Percentiles rank a stretch among this genome's conserved stretches.
Conservation (phyloP, 2,797 vertebrate species). For the Pseudochromis fuscus region DNA sequence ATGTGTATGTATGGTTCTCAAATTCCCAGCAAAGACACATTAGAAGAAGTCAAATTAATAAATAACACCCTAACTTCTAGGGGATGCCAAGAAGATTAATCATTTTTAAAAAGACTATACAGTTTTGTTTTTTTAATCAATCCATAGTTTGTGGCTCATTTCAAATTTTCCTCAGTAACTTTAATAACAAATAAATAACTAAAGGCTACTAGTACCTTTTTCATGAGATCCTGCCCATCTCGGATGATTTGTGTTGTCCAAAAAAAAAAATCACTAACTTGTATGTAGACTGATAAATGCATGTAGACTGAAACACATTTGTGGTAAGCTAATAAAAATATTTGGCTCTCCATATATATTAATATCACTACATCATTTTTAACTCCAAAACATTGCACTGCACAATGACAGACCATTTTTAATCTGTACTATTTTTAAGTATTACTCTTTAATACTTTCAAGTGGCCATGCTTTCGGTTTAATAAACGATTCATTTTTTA, state of each 20-base stretch:
- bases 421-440: slow-evolving; percentile 2
- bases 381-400: neutral
- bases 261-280: neutral
- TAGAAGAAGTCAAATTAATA: neutral
- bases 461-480: neutral
- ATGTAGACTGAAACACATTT: neutral
- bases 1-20: neutral
- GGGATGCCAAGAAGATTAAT: too few relatives aligned
- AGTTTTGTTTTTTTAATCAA: neutral
- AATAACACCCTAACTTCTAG: neutral
- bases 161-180: neutral
- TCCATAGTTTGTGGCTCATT: neutral
- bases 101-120: neutral
- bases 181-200: neutral
- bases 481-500: too few relatives aligned
- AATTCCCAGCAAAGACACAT: slow-evolving; percentile 11
- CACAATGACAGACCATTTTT: neutral
- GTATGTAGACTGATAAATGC: neutral
- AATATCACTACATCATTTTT: neutral
- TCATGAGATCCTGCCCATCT: neutral
- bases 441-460: neutral
- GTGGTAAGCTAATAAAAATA: slow-evolving; percentile 8
- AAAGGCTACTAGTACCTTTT: neutral
- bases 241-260: neutral
- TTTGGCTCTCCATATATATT: too few relatives aligned